phyloP scores from a whole-genome alignment of 2,888 invertebrate species.

The Cabera pusaria region DNA sequence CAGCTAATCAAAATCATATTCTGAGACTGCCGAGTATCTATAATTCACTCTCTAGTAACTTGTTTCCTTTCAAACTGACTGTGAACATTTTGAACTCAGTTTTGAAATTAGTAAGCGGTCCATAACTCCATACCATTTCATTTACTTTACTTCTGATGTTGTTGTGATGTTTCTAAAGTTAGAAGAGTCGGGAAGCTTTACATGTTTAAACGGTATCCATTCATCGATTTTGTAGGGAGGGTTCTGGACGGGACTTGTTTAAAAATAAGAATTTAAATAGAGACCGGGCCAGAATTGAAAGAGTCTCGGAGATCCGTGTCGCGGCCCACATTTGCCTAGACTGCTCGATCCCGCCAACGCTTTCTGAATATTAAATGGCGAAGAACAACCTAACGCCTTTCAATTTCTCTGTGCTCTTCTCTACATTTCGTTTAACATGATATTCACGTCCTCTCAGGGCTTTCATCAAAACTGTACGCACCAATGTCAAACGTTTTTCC shows the following conservation, averaged over 20 bases:
- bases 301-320: conserved; percentile 63
- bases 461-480: conserved; percentile 42
- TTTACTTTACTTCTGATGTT: conserved; percentile 13
- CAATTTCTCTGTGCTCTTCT: conserved; percentile 58
- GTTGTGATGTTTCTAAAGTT: conserved; percentile 18
- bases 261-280: conserved; percentile 40
- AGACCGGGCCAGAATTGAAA: conserved; percentile 38
- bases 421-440: conserved; percentile 50
- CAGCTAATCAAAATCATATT: too few relatives aligned
- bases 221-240: conserved; percentile 16
- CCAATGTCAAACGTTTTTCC: conserved; percentile 36
- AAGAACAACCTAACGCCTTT: conserved; percentile 52
- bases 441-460: conserved; percentile 38
- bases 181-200: conserved; percentile 17
- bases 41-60: conserved; percentile 19
- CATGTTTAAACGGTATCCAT: conserved; percentile 25
- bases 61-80: conserved; percentile 13
- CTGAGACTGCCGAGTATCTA: conserved; percentile 12
- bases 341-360: conserved; percentile 60
- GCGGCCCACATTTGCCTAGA: conserved; percentile 63
- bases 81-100: too few relatives aligned
- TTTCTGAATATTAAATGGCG: conserved; percentile 69
- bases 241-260: conserved; percentile 25
- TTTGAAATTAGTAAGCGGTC: conserved; percentile 3
- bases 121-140: conserved; percentile 11